Evolutionary conservation across 2,797 vertebrate species (phyloP), one percentile per base, ranked within the genome.

Genomic region (Hydrocynus forskahlii): DNA sequence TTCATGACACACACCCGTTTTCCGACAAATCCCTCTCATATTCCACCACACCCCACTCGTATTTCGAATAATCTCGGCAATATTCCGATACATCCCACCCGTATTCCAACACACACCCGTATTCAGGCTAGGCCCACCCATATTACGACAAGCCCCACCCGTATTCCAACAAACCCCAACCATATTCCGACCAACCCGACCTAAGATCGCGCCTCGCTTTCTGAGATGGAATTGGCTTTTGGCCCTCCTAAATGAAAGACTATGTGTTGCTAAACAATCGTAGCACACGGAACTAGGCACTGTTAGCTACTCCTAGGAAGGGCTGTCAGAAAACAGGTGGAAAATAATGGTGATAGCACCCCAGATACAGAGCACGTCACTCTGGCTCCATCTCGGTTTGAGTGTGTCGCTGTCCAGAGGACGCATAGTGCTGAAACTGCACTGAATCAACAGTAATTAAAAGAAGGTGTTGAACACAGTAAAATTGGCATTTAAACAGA

Each of bases 351-450:
- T 40, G 40, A 16, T n/a, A 40, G n/a, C 38, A 8, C 17, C 64
- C 38, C 38, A 70, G 45, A 70, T 23, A 50, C 43, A 48, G 67
- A 9, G 21, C 43, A 43, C 67, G 45, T 67, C 67, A 69, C 40
- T 0, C 9, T 12, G 2, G 40, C 21, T 23, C 21, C 17, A 21
- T 14, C 40, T 25, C 9, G 35, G 38, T 68, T 5, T 68, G n/a
- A 1, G 29, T 62, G 9, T 21, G 67, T 70, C 66, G 66, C 66
- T 68, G 66, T 45, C 19, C 64, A 1, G 29, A 38, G 29, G 4
- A 48, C 8, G 2, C 60, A 25, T 43, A 19, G 66, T 68, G 40
- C 66, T 68, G 66, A 68, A 67, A 9, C 29, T 19, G 35, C 9
- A 7, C 38, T 19, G 17, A n/a, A 19, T 10, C 7, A 67, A 5